Conservation (phyloP, 1,140 invertebrate genomes). For the Leptopilina clavipes region DNA sequence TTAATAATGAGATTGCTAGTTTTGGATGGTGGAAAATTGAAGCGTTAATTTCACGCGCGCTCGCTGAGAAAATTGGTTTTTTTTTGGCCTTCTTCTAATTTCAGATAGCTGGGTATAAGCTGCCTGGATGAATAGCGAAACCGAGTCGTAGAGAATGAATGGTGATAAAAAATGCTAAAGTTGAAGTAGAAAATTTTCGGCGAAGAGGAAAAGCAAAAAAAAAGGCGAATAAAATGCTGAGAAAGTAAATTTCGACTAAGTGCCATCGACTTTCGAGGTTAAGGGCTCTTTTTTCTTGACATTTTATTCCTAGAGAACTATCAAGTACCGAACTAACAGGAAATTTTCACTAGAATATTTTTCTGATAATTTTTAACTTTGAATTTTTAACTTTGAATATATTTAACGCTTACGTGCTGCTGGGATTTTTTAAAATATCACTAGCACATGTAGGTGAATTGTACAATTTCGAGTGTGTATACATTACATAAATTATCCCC, state of each 20-base stretch:
- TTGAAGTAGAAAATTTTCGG: conserved; percentile 11
- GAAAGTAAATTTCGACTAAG: conserved; percentile 39
- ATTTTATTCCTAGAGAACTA: background rate
- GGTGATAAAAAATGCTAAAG: conserved; percentile 33
- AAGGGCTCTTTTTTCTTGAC: background rate
- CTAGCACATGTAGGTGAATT: background rate
- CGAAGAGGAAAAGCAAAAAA: background rate
- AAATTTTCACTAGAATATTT: background rate
- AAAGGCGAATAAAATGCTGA: background rate
- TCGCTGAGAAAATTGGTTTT: conserved; percentile 31
- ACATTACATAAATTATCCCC: background rate
- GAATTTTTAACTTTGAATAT: background rate
- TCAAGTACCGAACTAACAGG: background rate
- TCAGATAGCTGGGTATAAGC: conserved; percentile 30
- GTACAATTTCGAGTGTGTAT: background rate
- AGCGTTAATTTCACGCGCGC: conserved; percentile 22
- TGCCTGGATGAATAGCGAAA: conserved; percentile 19
- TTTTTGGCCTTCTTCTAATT: conserved; percentile 29
- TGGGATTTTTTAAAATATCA: background rate
- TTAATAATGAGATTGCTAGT: background rate
- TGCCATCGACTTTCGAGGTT: conserved; percentile 2
- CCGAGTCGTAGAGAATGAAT: conserved; percentile 14
- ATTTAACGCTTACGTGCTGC: background rate
- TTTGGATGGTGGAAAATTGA: background rate
- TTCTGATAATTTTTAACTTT: background rate